phyloP scores from a whole-genome alignment of 2,888 invertebrate genomes.

The Cerastis rubricosa region DNA sequence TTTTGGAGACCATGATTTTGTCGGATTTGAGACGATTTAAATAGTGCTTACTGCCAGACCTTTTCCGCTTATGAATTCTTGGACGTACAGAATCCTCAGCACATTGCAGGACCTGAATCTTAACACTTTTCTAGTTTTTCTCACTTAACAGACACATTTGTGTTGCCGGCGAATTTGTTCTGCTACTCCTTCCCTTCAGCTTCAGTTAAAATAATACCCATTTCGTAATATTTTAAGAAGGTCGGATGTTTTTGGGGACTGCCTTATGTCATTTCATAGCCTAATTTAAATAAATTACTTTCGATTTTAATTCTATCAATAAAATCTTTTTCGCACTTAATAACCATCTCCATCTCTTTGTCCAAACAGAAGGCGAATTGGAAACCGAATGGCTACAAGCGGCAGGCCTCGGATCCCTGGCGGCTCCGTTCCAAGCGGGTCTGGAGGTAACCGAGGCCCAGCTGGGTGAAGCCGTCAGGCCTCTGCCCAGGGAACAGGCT shows the following conservation, averaged over 20 bases:
- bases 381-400: constrained; percentile 94
- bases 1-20: not conserved
- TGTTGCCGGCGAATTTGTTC: not conserved
- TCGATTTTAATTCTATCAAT: no score
- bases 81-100: not conserved
- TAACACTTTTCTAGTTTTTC: not conserved
- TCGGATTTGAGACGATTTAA: not conserved
- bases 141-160: not conserved
- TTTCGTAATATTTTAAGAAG: no score
- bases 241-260: not conserved
- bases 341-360: constrained; percentile 59
- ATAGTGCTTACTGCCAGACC: no score
- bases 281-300: not conserved
- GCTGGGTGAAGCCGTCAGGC: constrained; percentile 91
- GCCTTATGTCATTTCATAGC: not conserved
- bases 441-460: constrained; percentile 92
- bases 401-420: constrained; percentile 93
- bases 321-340: not conserved
- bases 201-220: no score
- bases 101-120: not conserved
- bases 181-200: not conserved
- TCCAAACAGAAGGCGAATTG: constrained; percentile 93
- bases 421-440: constrained; percentile 93
- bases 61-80: not conserved
- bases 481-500: constrained; percentile 93